Evolutionary conservation across 2,888 invertebrate genomes (phyloP).

Genomic region (Koerneria pararmatus): DNA sequence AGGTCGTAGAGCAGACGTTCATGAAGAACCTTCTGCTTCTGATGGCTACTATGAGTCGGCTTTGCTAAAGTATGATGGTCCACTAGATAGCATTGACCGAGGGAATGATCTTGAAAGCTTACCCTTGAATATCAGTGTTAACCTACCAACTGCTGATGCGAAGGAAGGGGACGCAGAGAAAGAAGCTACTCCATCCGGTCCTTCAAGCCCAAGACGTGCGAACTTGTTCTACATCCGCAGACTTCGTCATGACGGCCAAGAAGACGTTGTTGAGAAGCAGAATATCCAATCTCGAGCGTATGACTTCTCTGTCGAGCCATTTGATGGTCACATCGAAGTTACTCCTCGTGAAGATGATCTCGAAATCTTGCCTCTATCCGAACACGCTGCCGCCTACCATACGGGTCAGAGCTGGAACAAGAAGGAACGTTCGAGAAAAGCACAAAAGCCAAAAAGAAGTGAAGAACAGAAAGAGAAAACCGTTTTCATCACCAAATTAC

Average conservation of each 20-base stretch:
- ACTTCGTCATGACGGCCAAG: constrained; percentile 10
- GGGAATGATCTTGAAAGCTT: constrained; percentile 15
- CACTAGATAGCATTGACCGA: constrained; percentile 13
- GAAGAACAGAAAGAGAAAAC: too few relatives aligned
- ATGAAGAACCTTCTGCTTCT: neutral
- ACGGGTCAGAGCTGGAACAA: constrained; percentile 13
- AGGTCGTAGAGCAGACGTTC: neutral
- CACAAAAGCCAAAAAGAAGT: too few relatives aligned
- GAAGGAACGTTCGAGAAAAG: too few relatives aligned
- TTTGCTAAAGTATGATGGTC: constrained; percentile 9
- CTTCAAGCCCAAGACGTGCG: constrained; percentile 6
- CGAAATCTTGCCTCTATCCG: constrained; percentile 9
- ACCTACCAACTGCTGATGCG: constrained; percentile 5
- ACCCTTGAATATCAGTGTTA: constrained; percentile 9
- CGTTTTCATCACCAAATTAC: too few relatives aligned
- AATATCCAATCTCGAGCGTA: constrained; percentile 9
- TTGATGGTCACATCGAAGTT: constrained; percentile 11
- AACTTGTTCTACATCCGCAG: constrained; percentile 6
- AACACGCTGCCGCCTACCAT: constrained; percentile 12
- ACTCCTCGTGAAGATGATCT: constrained; percentile 19
- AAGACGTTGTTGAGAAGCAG: constrained; percentile 11
- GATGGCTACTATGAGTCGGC: constrained; percentile 13
- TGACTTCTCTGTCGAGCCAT: constrained; percentile 9
- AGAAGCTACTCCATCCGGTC: constrained; percentile 7
- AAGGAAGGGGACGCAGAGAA: neutral